Base-by-base conservation (phyloP, 2,888 invertebrate species). In the Cheilosia vulpina region DNA sequence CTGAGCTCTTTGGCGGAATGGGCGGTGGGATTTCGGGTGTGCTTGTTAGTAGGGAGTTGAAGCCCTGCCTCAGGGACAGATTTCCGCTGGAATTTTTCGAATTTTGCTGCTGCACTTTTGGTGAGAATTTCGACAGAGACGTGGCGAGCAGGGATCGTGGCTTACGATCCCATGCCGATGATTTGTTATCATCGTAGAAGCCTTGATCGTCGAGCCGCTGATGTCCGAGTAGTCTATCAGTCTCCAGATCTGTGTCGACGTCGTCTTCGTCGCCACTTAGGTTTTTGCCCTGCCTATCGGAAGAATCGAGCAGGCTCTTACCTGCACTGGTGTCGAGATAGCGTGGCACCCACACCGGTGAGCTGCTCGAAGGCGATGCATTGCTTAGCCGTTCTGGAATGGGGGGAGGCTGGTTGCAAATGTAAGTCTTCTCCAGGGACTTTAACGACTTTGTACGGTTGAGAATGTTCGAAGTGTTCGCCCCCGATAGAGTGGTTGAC, bases 231-330 rank as follows among this genome's bases (percentile, higher is more conserved):
- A 99, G 93, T 89, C 98, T 94, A 92, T 99, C 99, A n/a, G 99
- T 99, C 93, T 99, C 99, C 88, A 98, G 95, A 92, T 99, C 99
- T 0, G 99, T 99, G 90, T 99, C 99, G 31, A 98, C 97, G 93
- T 98, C 98, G 91, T 96, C 97, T 94, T 93, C 91, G 90, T 93
- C 93, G 2, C 94, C 95, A 88, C 95, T 96, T 52, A 94, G 93
- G 15, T 94, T 94, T 91, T 95, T 96, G 47, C 94, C 93, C 21
- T 93, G 94, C 2, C 94, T 94, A 79, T 95, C 95, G 58, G 90
- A 89, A 27, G 90, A 88, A 38, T 91, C 91, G 2, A 91, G 88
- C 55, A 91, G 87, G 17, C 88, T 89, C 63, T 91, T 91, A 34
- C 87, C 88, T 4, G 87, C 88, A 76, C 80, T 88, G 17, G 87